Base-by-base conservation (phyloP, 2,888 invertebrate species). In the Parnassius orleans region DNA sequence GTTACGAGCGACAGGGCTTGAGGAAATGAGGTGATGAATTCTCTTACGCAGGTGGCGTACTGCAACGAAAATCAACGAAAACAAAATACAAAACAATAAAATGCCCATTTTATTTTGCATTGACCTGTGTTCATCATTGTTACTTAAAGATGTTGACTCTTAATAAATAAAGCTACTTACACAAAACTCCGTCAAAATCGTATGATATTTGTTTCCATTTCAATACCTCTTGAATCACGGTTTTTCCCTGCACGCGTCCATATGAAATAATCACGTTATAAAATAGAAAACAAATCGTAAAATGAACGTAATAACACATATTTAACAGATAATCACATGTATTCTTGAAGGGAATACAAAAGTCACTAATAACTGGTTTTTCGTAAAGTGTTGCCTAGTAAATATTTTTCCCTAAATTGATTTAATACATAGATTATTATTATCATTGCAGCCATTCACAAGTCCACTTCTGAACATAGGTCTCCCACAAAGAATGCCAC, bases 191-290 rank as follows among this genome's bases (percentile, higher is more conserved):
- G 53, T 82, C 69, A 10, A 85, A 71, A 9, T 84, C 66, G 43
- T 82, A 87, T 47, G 69, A 70, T 0, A 87, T 62, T 59, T 88
- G 87, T 1, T 84, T 84, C 87, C 87, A 88, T 1, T 74, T 63
- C 2, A 80, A 80, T 1, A 82, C 76, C 42, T 77, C 67, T 2
- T 58, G 58, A 64, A 79, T 33, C 42, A 67, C 64, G 5, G 33
- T 19, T 33, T 59, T 24, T 3, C 53, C 42, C 10, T 48, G 41
- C 2, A 33, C 19, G 14, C n/a, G 42, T 5, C 48, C 12, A 10
- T 48, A 60, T 42, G 52, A 57, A 24, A 52, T 24, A 15, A 53
- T 12, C 2, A 33, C 19, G 41, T 54, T 47, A n/a, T 42, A 47
- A 12, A 47, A 50, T 9, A 47, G 11, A 47, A 56, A 12, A 41